Percentiles rank a stretch among this genome's conserved stretches.
Evolutionary conservation across 2,888 invertebrate species (phyloP).

Genomic region (Drosophila nr. perissopoda): DNA sequence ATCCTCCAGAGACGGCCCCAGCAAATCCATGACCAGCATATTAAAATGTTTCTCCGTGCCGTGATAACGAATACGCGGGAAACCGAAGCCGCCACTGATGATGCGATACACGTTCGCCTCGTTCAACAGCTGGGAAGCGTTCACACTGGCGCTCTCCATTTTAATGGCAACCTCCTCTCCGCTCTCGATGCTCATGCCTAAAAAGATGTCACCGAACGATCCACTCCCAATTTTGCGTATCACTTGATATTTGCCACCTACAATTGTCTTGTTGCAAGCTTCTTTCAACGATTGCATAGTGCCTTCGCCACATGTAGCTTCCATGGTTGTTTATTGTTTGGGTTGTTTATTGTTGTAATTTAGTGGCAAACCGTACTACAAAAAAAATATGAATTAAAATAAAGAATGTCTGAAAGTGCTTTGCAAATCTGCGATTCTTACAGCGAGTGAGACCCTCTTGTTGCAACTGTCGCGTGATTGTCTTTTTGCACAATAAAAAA

Average conservation of each 20-base stretch:
- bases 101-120: background rate
- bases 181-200: background rate
- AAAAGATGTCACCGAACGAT: background rate
- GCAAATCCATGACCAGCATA: background rate
- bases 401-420: background rate
- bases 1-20: constrained; percentile 1
- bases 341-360: background rate
- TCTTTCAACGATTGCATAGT: background rate
- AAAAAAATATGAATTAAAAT: background rate
- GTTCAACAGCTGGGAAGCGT: background rate
- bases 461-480: background rate
- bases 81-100: background rate
- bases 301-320: background rate
- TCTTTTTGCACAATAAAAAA: background rate
- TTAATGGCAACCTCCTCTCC: background rate
- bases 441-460: background rate
- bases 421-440: background rate
- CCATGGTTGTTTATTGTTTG: background rate
- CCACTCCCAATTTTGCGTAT: background rate
- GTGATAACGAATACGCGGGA: background rate
- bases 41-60: background rate
- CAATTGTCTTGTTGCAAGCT: background rate
- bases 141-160: fast-evolving
- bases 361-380: background rate
- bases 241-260: background rate